Base-by-base conservation (phyloP, 2,113 vertebrate genomes). In the Opisthocomus hoazin region DNA sequence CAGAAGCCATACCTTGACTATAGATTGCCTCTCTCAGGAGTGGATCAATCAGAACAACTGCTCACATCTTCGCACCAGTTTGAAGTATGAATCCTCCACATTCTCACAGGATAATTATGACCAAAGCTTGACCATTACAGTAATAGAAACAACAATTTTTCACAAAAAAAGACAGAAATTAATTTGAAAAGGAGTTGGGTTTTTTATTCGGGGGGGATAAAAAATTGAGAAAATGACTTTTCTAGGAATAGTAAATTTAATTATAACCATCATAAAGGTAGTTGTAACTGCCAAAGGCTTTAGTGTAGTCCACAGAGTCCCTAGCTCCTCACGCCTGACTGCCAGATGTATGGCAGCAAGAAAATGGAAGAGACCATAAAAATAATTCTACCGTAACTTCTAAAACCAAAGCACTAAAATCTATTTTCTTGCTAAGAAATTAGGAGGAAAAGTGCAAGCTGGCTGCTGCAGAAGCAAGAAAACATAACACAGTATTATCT, bases 401-500 rank as follows among this genome's bases (percentile, higher is more conserved):
- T 61, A 71, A 86, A 87, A 41, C 34, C 53, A 64, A 87, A 94
- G 21, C 46, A 71, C 60, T 74, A 53, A 87, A 68, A 87, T 30
- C 69, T 82, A 32, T 61, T 94, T 95, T 84, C 56, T 70, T 82
- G 26, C 36, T 57, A 79, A 45, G 56, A 94, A 93, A 75, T 84
- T 68, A 89, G 36, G 22, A 56, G 43, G 16, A 48, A 87, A 95
- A 94, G 93, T 17, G 30, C 17, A 85, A 93, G 53, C 76, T 85
- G 87, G 48, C 74, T 94, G 81, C 74, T 85, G 65, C 70, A 93
- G 84, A 89, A 94, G 89, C 89, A 91, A 89, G 57, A 87, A 87
- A 87, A 84, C 41, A 50, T 27, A 48, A 64, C 24, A 34, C 23
- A 26, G 16, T 37, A 88, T 90, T 95, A 94, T 92, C 94, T 88